phyloP scores from a whole-genome alignment of 1,140 invertebrate species.

The Sitodiplosis mosellana region DNA sequence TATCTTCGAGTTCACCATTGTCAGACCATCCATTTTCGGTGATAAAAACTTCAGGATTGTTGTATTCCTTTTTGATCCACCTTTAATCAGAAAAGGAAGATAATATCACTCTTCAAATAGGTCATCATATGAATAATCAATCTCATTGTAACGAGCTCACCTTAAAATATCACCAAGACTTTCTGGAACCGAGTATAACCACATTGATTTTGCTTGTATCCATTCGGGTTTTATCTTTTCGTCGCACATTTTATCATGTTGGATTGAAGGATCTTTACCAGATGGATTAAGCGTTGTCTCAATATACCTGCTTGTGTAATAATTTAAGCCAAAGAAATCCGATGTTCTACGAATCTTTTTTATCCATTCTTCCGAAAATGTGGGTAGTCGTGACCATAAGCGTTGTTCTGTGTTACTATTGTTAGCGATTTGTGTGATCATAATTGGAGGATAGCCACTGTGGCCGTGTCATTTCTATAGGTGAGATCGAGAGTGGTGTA shows the following conservation, averaged over 20 bases:
- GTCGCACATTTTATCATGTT: constrained; percentile 21
- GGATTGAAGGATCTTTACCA: constrained; percentile 14
- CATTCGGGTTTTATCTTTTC: constrained; percentile 14
- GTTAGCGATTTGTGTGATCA: constrained; percentile 27
- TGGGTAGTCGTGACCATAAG: constrained; percentile 29
- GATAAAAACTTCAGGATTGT: constrained; percentile 38
- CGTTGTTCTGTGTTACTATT: constrained; percentile 31
- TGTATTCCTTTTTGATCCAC: constrained; percentile 39
- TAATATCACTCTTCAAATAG: no score
- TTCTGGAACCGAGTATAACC: not conserved
- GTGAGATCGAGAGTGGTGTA: no score
- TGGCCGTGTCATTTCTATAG: constrained; percentile 14
- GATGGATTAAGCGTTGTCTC: constrained; percentile 7
- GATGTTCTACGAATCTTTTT: constrained; percentile 28
- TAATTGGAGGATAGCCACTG: constrained; percentile 34
- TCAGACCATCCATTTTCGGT: constrained; percentile 51
- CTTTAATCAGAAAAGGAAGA: no score
- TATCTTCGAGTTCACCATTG: constrained; percentile 31
- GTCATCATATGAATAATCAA: no score
- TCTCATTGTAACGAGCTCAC: constrained; percentile 5
- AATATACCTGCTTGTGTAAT: constrained; percentile 31
- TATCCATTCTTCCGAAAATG: constrained; percentile 33
- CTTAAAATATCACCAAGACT: not conserved
- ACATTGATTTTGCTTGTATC: constrained; percentile 12
- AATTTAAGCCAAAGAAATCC: constrained; percentile 37